Conservation (phyloP, 2,888 invertebrate genomes). For the Entomobrya multifasciata region DNA sequence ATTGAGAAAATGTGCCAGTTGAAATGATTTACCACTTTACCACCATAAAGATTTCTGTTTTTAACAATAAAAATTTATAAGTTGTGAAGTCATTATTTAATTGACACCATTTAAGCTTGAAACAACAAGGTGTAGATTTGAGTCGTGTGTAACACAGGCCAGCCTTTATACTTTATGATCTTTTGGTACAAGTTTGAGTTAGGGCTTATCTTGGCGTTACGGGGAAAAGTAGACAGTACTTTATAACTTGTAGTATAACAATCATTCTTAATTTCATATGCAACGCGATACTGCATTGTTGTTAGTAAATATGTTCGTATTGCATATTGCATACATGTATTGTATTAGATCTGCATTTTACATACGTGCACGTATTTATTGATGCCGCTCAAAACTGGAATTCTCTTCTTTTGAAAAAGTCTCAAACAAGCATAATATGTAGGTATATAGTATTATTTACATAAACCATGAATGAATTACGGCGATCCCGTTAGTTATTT, state of each 20-base stretch:
- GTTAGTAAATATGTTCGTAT: too few species aligned
- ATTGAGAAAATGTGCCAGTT: too few species aligned
- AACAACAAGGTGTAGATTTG: constrained; percentile 6
- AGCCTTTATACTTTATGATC: neutral
- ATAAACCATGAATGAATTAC: constrained; percentile 60
- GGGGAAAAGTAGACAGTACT: neutral
- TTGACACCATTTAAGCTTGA: neutral
- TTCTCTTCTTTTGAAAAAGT: constrained; percentile 21
- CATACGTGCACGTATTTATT: neutral
- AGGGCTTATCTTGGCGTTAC: too few species aligned
- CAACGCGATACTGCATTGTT: too few species aligned
- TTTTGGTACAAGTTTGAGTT: too few species aligned
- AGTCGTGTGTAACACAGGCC: neutral
- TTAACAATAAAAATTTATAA: neutral
- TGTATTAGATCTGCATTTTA: neutral
- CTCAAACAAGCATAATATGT: neutral
- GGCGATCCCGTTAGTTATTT: constrained; percentile 56
- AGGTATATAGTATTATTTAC: constrained; percentile 14
- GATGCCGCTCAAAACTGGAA: constrained; percentile 61
- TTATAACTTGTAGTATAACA: neutral
- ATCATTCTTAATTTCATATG: neutral
- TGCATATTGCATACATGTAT: neutral
- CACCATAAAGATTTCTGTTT: constrained; percentile 17
- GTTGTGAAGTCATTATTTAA: constrained; percentile 29
- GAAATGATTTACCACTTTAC: neutral